Evolutionary conservation across 2,113 vertebrate genomes (phyloP), one percentile per base, ranked within the genome.

Genomic region (Lathamus discolor): DNA sequence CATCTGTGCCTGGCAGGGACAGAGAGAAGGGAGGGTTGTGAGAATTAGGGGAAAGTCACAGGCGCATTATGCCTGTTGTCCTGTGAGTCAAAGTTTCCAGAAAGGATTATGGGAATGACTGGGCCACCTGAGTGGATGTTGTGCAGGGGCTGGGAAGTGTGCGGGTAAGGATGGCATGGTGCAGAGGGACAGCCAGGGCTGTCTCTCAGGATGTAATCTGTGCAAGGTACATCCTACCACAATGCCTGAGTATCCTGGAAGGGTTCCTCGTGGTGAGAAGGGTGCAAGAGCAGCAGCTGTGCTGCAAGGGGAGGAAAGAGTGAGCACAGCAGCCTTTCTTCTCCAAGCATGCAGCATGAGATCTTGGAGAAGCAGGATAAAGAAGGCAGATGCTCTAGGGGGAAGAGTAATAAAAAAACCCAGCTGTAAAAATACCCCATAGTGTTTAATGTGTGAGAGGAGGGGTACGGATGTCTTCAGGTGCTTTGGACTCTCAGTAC

Each of bases 1-100:
- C 91, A 91, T 68, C 70, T 63, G 9, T 86, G 84, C 68, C 82
- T 90, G 86, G 55, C 75, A 90, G 88, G 80, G 48, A 85, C 39
- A 33, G 79, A 49, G 43, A 67, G 28, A 83, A 83, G 33, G 83
- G 67, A 86, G 61, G 37, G 33, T 2, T 91, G 35, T 49, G 64
- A 66, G 72, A 95, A 86, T 67, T 90, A 51, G 13, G 59, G 54
- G 55, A 79, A 63, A 28, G 43, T 48, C 54, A 66, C 27, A 69
- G 62, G 28, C 3, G 0, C 17, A 18, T 78, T 78, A 46, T 83
- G 41, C 54, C 43, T 64, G 44, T 52, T 1, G 1, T 55, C 37
- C 22, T 1, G 0, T 52, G 43, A 90, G 49, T 78, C 63, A 76
- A 74, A 54, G 20, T 78, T 94, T 83, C 68, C 76, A 33, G 25